These are phyloP conservation scores for Actinia tenebrosa DNA, from an alignment of 64 coral and sea anemone species.

Conservation along the genomic window DNA sequence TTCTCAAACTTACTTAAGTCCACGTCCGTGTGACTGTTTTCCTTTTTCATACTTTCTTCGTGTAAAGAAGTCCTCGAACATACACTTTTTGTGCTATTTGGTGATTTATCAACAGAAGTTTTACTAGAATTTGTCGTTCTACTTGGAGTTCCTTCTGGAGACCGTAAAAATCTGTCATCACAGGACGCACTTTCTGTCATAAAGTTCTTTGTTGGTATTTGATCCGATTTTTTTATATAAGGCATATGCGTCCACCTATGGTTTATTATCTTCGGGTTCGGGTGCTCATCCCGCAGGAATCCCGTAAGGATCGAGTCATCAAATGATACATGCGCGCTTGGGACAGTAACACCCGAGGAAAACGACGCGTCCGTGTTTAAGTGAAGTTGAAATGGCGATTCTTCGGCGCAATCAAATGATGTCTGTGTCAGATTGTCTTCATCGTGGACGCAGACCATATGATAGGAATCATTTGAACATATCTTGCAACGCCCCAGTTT, in stretches of 20 bases:
- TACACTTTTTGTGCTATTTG: neutral
- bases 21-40: neutral
- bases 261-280: constrained; percentile 1
- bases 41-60: neutral
- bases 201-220: neutral
- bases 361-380: neutral
- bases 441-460: constrained; percentile 6
- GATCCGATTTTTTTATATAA: neutral
- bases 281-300: neutral
- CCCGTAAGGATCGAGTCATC: constrained; percentile 15
- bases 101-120: neutral
- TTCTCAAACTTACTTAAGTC: neutral
- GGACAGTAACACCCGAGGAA: neutral
- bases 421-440: neutral
- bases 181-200: constrained; percentile 9
- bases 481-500: neutral
- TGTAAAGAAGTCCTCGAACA: neutral
- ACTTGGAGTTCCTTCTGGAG: neutral
- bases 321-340: neutral
- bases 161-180: neutral
- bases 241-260: constrained; percentile 2
- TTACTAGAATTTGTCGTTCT: neutral
- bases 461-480: constrained; percentile 5
- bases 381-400: neutral
- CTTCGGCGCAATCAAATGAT: neutral